Evolutionary conservation across 1,140 invertebrate genomes (phyloP).

Genomic region (Hylyphantes graminicola): DNA sequence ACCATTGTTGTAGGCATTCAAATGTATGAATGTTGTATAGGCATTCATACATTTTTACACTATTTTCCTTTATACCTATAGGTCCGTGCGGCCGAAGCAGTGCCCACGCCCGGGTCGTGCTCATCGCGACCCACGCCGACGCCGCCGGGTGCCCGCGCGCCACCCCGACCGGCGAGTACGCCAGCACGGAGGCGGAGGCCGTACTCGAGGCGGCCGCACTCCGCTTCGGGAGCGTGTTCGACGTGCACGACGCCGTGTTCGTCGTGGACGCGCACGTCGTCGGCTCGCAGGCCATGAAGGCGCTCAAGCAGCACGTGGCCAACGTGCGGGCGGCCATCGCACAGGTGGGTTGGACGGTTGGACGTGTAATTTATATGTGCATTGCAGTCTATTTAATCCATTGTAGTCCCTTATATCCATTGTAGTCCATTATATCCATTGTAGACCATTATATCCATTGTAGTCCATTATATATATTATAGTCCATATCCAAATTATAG

Average conservation of each 20-base stretch:
- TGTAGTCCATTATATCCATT: no score
- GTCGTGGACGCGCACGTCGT: slow-evolving; percentile 75
- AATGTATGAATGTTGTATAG: no score
- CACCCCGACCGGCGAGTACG: slow-evolving; percentile 72
- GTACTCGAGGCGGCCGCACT: slow-evolving; percentile 71
- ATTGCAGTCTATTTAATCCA: no score
- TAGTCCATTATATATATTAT: no score
- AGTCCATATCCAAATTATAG: no score
- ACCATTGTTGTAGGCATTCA: no score
- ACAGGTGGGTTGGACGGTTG: slow-evolving; percentile 66
- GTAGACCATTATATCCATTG: no score
- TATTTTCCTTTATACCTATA: slow-evolving; percentile 61
- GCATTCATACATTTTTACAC: no score
- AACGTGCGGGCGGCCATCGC: slow-evolving; percentile 69
- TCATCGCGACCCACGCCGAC: slow-evolving; percentile 79
- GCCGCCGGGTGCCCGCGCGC: slow-evolving; percentile 65
- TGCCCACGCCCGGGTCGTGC: slow-evolving; percentile 71
- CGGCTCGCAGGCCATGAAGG: slow-evolving; percentile 73
- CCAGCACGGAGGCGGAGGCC: slow-evolving; percentile 72
- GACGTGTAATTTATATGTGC: no score
- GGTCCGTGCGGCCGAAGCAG: slow-evolving; percentile 72
- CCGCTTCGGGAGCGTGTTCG: slow-evolving; percentile 72
- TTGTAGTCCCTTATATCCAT: no score
- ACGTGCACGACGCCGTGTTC: slow-evolving; percentile 71
- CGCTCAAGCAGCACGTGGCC: slow-evolving; percentile 72